phyloP scores from a whole-genome alignment of 2,888 invertebrate species.

The Leptinotarsa haldemani region DNA sequence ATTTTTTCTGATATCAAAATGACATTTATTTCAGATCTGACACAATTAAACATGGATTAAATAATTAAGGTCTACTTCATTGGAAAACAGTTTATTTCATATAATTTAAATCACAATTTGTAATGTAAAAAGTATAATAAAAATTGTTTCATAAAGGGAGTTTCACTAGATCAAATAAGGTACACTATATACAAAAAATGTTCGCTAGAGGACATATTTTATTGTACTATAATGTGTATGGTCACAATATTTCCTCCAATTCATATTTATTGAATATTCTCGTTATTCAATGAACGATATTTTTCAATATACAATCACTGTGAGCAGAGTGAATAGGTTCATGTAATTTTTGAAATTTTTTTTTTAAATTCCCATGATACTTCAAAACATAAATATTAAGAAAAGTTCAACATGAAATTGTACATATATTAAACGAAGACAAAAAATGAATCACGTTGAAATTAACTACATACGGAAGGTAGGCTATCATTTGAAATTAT shows the following conservation, averaged over 20 bases:
- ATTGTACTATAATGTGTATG: neutral
- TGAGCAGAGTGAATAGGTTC: no score
- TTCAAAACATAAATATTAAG: no score
- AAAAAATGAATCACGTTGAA: no score
- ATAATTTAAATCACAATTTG: slow-evolving; percentile 56
- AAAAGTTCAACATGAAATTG: no score
- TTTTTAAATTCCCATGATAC: no score
- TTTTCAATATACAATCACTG: neutral
- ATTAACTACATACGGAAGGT: no score
- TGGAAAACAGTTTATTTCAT: slow-evolving; percentile 48
- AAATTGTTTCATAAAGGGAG: slow-evolving; percentile 47
- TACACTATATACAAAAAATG: slow-evolving; percentile 16
- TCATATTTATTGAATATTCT: neutral
- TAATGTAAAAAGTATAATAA: slow-evolving; percentile 52
- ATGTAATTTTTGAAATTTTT: no score
- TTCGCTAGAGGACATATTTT: slow-evolving; percentile 1
- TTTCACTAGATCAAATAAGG: slow-evolving; percentile 22
- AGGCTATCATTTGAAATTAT: no score
- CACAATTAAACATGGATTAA: neutral
- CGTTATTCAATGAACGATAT: neutral
- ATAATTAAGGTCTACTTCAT: slow-evolving; percentile 29
- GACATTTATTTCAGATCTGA: neutral
- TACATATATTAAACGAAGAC: no score
- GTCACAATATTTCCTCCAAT: neutral
- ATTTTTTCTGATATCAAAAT: neutral